Evolutionary conservation across 2,888 invertebrate genomes (phyloP).

Genomic region (Ecdyonurus torrentis): DNA sequence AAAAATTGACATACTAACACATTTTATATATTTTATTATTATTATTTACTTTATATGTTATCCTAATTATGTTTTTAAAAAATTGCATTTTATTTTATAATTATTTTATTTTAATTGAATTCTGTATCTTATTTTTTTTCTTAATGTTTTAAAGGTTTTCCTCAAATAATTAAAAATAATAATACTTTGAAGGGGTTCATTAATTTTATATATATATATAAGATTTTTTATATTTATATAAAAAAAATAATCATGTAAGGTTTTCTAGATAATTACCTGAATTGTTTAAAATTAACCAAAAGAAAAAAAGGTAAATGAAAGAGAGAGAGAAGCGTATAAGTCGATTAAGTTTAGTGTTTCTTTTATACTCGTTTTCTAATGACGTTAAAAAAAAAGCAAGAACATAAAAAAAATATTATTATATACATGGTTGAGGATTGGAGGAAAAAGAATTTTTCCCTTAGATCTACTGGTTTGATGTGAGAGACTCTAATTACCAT

Average conservation of each 20-base stretch:
- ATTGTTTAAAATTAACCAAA: background rate
- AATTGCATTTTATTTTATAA: too few species aligned
- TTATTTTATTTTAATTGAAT: too few species aligned
- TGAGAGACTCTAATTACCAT: slow-evolving; percentile 3
- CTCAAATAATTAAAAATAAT: too few species aligned
- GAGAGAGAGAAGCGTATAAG: background rate
- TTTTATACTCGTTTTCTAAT: background rate
- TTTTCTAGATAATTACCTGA: background rate
- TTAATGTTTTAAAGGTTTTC: too few species aligned
- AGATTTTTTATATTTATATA: background rate
- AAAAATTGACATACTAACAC: too few species aligned
- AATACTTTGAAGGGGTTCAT: too few species aligned
- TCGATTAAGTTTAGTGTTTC: slow-evolving; percentile 1
- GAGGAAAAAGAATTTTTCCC: background rate
- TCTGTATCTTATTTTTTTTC: too few species aligned
- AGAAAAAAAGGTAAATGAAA: too few species aligned
- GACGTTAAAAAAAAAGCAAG: background rate
- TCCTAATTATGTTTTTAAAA: too few species aligned
- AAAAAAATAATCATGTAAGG: background rate
- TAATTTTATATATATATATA: too few species aligned
- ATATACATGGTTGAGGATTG: background rate
- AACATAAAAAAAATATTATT: background rate
- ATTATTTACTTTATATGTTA: too few species aligned
- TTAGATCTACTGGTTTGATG: background rate
- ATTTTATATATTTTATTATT: too few species aligned